Conservation (phyloP, 64 coral and sea anemone genomes). For the Pocillopora verrucosa region DNA sequence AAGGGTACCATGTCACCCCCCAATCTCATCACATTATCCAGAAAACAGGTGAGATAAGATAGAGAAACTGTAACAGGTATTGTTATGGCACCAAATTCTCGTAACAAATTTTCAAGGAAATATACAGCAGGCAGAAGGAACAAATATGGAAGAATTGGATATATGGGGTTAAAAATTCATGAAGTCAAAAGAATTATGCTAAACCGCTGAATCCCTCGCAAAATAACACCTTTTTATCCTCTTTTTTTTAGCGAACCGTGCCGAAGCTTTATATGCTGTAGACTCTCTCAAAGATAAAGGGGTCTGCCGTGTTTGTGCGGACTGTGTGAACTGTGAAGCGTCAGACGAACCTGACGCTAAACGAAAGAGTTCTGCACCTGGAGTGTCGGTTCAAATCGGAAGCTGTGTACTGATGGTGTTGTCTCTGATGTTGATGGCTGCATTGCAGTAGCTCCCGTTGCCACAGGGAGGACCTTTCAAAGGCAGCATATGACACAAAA, state of each 20-base stretch:
- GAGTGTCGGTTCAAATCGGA: not conserved
- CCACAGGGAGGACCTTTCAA: not conserved
- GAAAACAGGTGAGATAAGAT: no score
- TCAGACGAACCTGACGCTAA: not conserved
- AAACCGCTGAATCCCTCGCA: no score
- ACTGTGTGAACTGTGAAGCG: slow-evolving; percentile 58
- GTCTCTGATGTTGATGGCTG: not conserved
- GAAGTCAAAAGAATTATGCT: no score
- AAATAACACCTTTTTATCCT: not conserved
- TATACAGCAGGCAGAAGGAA: no score
- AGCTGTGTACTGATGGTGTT: not conserved
- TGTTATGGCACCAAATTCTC: no score
- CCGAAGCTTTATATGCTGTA: slow-evolving; percentile 43
- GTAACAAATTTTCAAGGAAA: no score
- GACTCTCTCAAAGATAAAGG: slow-evolving; percentile 32
- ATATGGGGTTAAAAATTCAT: no score
- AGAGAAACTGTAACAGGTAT: no score
- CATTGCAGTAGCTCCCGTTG: not conserved
- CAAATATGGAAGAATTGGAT: not conserved
- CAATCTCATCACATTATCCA: no score
- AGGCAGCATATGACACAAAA: no score
- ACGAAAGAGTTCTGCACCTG: not conserved
- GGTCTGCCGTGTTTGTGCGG: slow-evolving; percentile 42
- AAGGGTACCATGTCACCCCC: no score
- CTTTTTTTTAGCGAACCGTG: slow-evolving; percentile 47